These are phyloP conservation scores for Epinephelus awoara DNA, from an alignment of 2,797 vertebrate genomes.

Conservation along the genomic window DNA sequence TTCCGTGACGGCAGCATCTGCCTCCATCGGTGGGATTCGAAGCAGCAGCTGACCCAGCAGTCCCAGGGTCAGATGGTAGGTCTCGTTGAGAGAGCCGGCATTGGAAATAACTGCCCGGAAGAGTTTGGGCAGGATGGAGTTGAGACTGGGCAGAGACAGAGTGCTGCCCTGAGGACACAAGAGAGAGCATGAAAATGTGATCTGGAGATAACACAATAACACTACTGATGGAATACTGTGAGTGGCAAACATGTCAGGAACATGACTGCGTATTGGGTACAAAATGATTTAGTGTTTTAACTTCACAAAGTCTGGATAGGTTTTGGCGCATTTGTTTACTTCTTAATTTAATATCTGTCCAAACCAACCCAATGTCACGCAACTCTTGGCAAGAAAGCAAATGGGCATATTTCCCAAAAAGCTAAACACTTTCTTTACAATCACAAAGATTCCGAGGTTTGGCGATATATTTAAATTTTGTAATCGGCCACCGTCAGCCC, in stretches of 20 bases:
- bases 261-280: neutral
- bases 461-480: too few species aligned
- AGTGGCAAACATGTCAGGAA: neutral
- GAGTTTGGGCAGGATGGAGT: slow-evolving; percentile 94
- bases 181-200: neutral
- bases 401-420: too few species aligned
- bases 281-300: neutral
- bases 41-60: slow-evolving; percentile 95
- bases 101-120: slow-evolving; percentile 98
- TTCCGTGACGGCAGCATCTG: slow-evolving; percentile 91
- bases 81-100: slow-evolving; percentile 96
- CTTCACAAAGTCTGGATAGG: neutral
- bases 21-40: slow-evolving; percentile 90
- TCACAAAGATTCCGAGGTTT: too few species aligned
- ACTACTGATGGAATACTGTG: neutral
- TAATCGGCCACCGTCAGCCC: too few species aligned
- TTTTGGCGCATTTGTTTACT: neutral
- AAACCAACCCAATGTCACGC: too few species aligned
- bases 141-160: slow-evolving; percentile 90
- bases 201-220: neutral
- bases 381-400: too few species aligned
- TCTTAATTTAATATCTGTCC: too few species aligned
- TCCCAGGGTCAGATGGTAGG: slow-evolving; percentile 95
- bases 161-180: slow-evolving; percentile 82
- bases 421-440: too few species aligned